Evolutionary conservation across 2,888 invertebrate genomes (phyloP), one percentile per base, ranked within the genome.

Genomic region (Pantelozetes paolii): DNA sequence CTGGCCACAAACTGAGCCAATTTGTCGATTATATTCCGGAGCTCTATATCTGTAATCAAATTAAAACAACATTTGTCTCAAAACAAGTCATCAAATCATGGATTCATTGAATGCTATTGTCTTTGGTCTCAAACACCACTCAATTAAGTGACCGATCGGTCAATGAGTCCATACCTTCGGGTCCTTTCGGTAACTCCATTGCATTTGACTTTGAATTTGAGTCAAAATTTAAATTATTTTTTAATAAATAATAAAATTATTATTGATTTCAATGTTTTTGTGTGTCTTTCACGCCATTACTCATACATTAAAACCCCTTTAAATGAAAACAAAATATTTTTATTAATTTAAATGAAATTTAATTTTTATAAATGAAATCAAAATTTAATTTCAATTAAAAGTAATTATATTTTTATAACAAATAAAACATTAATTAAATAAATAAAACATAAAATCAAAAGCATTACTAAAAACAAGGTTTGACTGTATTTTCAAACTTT

Each of bases 21-120:
- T 86, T 97, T 97, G 86, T 98, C 98, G 81, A 99, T 98, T 81
- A 97, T 96, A 85, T 94, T 96, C 82, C 92, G 89, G 81, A 96
- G 88, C 82, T 97, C 95, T 81, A 73, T 74, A 75, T 78, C 77
- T 78, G 48, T 32, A 75, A 75, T 20, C 23, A 64, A 72, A 62
- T 40, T 28, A 1, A 57, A 57, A 70, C 67, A 45, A 32, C 13
- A 30, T 54, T 28, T 69, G n/a, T 67, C 11, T 67, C 18, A 30
- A 30, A 45, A 73, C 13, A 57, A 54, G 1, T 45, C 28, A 30
- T 32, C 11, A 50, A 50, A 71, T n/a, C 28, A 45, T 15, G 30
- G 2, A 48, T 54, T 57, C 15, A 59, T 28, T 54, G 3, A 72
- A 57, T 36, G 32, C 23, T 40, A 28, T 42, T 32, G 23, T 36